Evolutionary conservation across 23 tunicate species (phyloP).

Genomic region (Trididemnum nubilum): DNA sequence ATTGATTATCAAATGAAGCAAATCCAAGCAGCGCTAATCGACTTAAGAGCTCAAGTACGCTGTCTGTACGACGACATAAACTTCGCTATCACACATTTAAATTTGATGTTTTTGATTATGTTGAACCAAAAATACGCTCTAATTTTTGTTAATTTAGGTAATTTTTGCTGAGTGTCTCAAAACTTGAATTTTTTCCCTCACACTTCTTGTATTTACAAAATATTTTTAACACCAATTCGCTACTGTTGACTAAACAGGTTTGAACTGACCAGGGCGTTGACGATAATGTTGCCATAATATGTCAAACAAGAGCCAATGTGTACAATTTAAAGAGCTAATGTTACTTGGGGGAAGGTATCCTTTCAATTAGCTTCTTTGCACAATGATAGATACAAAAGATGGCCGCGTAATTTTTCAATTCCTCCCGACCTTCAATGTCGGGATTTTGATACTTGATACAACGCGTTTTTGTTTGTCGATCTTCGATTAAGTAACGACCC

Average conservation of each 20-base stretch:
- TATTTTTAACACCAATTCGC: no score
- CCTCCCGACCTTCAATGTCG: not conserved
- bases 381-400: constrained; percentile 20
- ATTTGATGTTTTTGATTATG: no score
- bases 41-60: no score
- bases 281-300: constrained; percentile 38
- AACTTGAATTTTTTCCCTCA: no score
- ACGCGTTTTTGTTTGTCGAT: not conserved
- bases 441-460: constrained; percentile 17
- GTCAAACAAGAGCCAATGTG: constrained; percentile 3
- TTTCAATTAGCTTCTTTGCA: not conserved
- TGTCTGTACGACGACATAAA: no score
- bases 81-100: no score
- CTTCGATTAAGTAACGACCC: constrained; percentile 21
- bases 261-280: constrained; percentile 30
- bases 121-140: no score
- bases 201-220: no score
- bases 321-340: constrained; percentile 25
- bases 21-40: no score
- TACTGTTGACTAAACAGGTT: constrained; percentile 19
- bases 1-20: no score
- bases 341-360: constrained; percentile 23
- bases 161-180: no score
- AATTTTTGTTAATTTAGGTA: no score
- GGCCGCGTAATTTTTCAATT: not conserved